Evolutionary conservation across 2,797 vertebrate genomes (phyloP), one percentile per base, ranked within the genome.

Genomic region (Sebastiscus tertius): DNA sequence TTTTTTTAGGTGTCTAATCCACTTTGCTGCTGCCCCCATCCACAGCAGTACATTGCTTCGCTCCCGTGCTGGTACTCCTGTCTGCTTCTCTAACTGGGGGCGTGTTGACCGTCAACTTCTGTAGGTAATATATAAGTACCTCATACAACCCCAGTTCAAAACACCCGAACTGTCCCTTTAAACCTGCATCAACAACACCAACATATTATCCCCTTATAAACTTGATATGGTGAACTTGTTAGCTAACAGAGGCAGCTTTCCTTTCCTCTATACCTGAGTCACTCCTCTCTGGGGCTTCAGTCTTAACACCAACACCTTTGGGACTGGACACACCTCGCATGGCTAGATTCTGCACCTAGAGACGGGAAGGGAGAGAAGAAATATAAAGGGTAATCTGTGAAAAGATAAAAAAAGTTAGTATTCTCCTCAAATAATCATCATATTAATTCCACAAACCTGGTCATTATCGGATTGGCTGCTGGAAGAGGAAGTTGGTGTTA

Each of bases 281-380:
- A 71, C 93, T 85, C 92, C 95, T 97, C 88, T 74, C 95, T 61
- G 93, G 96, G 18, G 90, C 92, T 84, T 96, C 95, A 0, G 93
- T 93, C 89, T 96, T 96, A 29, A 74, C 95, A 63, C 85, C 94
- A 16, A 91, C 82, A 8, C 83, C 94, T 87, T 64, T 97, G 81
- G 93, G 95, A 89, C 90, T 94, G 87, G 93, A 89, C 69, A 97
- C 96, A 42, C 96, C 97, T 80, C 98, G 94, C 87, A 99, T 92
- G 68, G 97, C 97, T 60, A 99, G 93, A 86, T 99, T 99, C 96
- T 99, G 98, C 75, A 96, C 98, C 98, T 96, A 69, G 9, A 73
- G 10, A 58, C 3, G 4, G 2, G 3, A 62, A 2, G 31, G 1
- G 9, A 66, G 34, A 75, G 16, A 61, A 12, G 54, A 13, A 14